phyloP scores from a whole-genome alignment of 1,140 invertebrate species.

The Zaprionus africanus region DNA sequence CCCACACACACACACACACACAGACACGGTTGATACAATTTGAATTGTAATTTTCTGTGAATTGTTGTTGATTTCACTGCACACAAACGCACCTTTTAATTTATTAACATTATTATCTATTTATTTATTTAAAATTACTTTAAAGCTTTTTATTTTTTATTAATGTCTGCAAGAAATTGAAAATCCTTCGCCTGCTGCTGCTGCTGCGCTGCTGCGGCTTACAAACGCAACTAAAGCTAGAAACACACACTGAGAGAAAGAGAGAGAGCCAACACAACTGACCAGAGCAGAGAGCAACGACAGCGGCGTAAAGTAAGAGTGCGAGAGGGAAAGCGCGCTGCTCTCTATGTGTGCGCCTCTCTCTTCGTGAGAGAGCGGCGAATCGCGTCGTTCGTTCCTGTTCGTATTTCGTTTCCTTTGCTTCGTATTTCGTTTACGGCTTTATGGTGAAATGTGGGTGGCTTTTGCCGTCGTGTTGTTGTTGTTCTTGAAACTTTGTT shows the following conservation, averaged over 20 bases:
- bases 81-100: slow-evolving; percentile 26
- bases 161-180: slow-evolving; percentile 50
- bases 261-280: slow-evolving; percentile 30
- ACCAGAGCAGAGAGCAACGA: slow-evolving; percentile 19
- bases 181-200: slow-evolving; percentile 54
- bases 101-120: slow-evolving; percentile 27
- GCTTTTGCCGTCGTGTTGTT: slow-evolving; percentile 47
- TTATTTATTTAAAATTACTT: background rate
- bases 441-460: slow-evolving; percentile 58
- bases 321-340: slow-evolving; percentile 24
- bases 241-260: slow-evolving; percentile 44
- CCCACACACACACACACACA: slow-evolving; percentile 15
- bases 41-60: background rate
- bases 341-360: background rate
- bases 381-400: background rate
- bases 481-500: slow-evolving; percentile 42
- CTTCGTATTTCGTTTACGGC: background rate
- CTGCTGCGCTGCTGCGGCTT: slow-evolving; percentile 46
- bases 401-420: slow-evolving; percentile 2
- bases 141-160: slow-evolving; percentile 11
- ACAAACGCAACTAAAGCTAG: slow-evolving; percentile 54
- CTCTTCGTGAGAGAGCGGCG: slow-evolving; percentile 23
- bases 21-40: slow-evolving; percentile 13
- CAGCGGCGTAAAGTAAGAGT: slow-evolving; percentile 38
- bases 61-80: slow-evolving; percentile 1